Evolutionary conservation across 1,140 invertebrate species (phyloP), one percentile per base, ranked within the genome.

Genomic region (Saccostrea glomerata): DNA sequence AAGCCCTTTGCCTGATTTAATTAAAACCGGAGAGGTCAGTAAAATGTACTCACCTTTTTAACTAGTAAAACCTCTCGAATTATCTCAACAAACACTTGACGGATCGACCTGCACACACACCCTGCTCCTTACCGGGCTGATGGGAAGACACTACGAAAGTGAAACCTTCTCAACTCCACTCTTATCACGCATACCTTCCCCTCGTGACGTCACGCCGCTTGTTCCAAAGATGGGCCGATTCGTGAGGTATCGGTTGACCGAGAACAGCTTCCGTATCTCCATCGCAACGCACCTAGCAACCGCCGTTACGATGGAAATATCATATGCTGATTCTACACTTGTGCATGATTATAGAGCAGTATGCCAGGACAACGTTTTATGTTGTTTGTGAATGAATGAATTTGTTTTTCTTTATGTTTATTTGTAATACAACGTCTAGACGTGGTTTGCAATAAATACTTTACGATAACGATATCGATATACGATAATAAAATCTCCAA

Each of bases 81-180:
- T 56, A 56, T 54, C 63, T 60, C 70, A 77, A 85, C 66, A 82
- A 70, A 88, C 63, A 84, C 56, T 63, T 82, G 88, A 60, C 82
- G 85, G 25, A 60, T 70, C 60, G 88, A 89, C 85, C 86, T 85
- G 82, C 86, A 85, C 84, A 85, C 84, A 55, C 40, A 66, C 60
- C 82, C 70, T 63, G 82, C 88, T 70, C 88, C 84, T 86, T 82
- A 89, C 88, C 88, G 88, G 88, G 88, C 88, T 89, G 83, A 55
- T 84, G 86, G 84, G 85, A 86, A 86, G 84, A 83, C 88, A 86
- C 86, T 89, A 89, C 88, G 88, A 89, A 89, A 89, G 88, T 89
- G 88, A 89, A 89, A 87, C 84, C 58, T 73, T 56, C 86, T 77
- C 63, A 66, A 84, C 84, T 70, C 70, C 54, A 70, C 85, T 86